These are phyloP conservation scores for Micrasema minimum DNA, from an alignment of 1,140 invertebrate species.

Conservation along the genomic window DNA sequence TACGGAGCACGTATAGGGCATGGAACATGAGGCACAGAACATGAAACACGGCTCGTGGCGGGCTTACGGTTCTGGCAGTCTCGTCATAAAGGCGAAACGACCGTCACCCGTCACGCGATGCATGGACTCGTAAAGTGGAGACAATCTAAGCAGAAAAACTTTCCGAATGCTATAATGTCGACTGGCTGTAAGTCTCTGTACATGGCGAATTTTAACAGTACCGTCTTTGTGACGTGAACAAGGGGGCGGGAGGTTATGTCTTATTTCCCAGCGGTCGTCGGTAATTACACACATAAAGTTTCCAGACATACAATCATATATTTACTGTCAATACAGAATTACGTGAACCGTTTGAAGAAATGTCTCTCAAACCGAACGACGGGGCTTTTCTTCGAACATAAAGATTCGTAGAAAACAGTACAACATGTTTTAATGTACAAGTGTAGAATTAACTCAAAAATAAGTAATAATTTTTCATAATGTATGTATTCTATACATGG, in stretches of 20 bases:
- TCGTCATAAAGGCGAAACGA: slow-evolving; percentile 14
- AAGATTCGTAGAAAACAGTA: too few relatives aligned
- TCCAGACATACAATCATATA: not conserved
- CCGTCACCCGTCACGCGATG: slow-evolving; percentile 11
- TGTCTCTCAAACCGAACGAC: too few relatives aligned
- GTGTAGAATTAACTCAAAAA: too few relatives aligned
- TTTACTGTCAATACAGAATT: too few relatives aligned
- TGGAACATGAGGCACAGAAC: too few relatives aligned
- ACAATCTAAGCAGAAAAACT: slow-evolving; percentile 14
- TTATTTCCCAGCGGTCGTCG: not conserved
- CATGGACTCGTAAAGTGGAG: slow-evolving; percentile 13
- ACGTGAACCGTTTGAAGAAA: too few relatives aligned
- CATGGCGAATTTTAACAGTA: not conserved
- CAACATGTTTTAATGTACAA: too few relatives aligned
- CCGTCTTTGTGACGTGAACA: not conserved
- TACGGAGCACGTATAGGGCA: slow-evolving; percentile 2
- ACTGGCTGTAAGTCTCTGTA: not conserved
- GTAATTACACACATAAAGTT: not conserved
- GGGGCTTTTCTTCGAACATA: too few relatives aligned
- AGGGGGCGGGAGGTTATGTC: not conserved
- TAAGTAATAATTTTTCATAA: too few relatives aligned
- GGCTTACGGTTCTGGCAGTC: not conserved
- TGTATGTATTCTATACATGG: too few relatives aligned
- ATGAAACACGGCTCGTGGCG: not conserved
- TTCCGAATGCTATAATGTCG: slow-evolving; percentile 11